Base-by-base conservation (phyloP, 1,140 invertebrate species). In the Lucilia cuprina region DNA sequence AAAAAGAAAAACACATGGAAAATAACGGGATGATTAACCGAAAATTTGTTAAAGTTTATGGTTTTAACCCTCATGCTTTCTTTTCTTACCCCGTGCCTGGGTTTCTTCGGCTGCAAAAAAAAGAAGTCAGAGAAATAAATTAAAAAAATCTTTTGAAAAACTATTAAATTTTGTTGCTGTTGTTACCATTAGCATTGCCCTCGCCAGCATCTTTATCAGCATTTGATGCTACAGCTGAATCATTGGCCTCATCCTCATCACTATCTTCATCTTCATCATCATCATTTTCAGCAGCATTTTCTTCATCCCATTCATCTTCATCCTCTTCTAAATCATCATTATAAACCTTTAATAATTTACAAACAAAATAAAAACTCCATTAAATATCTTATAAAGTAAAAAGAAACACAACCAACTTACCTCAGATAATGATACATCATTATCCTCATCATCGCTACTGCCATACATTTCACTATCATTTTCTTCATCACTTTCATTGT, bases 51-150 rank as follows among this genome's bases (percentile, higher is more conserved):
- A 8, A 19, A 21, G n/a, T 47, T 21, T 2, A 30, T 30, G 25
- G 25, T 3, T 74, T 86, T 90, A 90, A 87, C 88, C 89, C 85
- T 95, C 94, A 87, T 94, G 92, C 93, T 95, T 95, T 93, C 94
- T 93, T 88, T 95, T 95, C 89, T 95, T 95, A 83, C 94, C 94
- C 92, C 94, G 91, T 77, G 92, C 92, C 86, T 92, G 92, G 87
- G 92, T 90, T 84, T 93, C 93, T 91, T 90, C 86, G 88, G 87
- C 9, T 85, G 83, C 1, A 82, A 82, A 10, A 65, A 41, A 83
- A 41, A 10, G 7, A 60, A 19, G 21, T 5, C 21, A 17, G 82
- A 50, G 10, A 70, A 74, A 7, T 80, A 70, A 55, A 19, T 70
- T 80, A 65, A 55, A 30, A n/a, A 17, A 78, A 78, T 25, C n/a